Conservation (phyloP, 2,888 invertebrate species). For the Phragmatobia fuliginosa region DNA sequence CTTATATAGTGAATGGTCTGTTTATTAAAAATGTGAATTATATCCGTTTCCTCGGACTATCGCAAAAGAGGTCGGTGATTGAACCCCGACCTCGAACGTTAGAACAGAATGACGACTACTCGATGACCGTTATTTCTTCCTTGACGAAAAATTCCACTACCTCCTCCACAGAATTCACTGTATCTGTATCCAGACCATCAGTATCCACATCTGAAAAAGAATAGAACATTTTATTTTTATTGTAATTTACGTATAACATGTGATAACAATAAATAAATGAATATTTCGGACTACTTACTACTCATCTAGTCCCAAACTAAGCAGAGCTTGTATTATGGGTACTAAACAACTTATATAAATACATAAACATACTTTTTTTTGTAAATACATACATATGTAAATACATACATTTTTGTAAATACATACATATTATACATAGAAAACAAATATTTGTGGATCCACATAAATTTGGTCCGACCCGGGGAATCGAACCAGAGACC, state of each 20-base stretch:
- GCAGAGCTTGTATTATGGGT: no score
- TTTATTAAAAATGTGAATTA: constrained; percentile 59
- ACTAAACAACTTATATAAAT: no score
- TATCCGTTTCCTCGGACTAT: constrained; percentile 48
- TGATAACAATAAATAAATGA: no score
- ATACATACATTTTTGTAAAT: no score
- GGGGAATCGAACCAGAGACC: no score
- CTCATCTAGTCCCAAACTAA: no score
- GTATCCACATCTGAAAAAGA: constrained; percentile 93
- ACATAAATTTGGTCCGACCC: no score
- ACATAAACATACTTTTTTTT: no score
- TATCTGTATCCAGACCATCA: constrained; percentile 95
- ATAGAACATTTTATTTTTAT: constrained; percentile 24
- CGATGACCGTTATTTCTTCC: constrained; percentile 94
- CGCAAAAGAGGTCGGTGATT: constrained; percentile 62
- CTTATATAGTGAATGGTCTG: constrained; percentile 55
- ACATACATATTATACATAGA: no score
- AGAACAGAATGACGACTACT: constrained; percentile 86
- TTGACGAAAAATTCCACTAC: constrained; percentile 99
- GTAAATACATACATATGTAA: no score
- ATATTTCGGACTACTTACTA: no score
- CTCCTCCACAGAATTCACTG: constrained; percentile 96
- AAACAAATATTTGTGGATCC: no score
- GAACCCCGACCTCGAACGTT: constrained; percentile 69
- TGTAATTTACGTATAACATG: not conserved